phyloP scores from a whole-genome alignment of 2,888 invertebrate species.

The Cristatella mucedo region DNA sequence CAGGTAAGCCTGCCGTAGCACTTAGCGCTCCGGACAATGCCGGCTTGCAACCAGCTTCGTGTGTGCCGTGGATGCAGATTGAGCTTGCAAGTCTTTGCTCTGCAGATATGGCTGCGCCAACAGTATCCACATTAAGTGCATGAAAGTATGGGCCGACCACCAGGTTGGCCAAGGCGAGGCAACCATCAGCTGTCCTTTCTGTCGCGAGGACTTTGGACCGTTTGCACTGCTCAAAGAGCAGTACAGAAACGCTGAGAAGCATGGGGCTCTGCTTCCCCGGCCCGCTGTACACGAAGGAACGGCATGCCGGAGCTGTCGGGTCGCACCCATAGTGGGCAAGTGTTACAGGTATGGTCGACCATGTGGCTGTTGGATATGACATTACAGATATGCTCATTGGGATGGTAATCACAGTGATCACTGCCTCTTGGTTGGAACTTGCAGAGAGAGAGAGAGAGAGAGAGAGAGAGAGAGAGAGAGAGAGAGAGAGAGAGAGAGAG shows the following conservation, averaged over 20 bases:
- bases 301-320: constrained; percentile 25
- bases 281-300: constrained; percentile 24
- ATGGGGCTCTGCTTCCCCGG: constrained; percentile 16
- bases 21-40: background rate
- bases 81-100: too few relatives aligned
- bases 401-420: background rate
- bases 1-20: constrained; percentile 22
- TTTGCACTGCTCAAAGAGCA: constrained; percentile 30
- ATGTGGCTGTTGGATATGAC: too few relatives aligned
- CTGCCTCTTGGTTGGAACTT: constrained; percentile 7
- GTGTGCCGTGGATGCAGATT: too few relatives aligned
- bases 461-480: too few relatives aligned
- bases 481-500: too few relatives aligned
- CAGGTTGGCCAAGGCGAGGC: constrained; percentile 27
- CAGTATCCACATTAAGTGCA: constrained; percentile 39
- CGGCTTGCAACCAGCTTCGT: background rate
- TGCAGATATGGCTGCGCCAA: constrained; percentile 37
- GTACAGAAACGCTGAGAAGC: constrained; percentile 22
- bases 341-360: constrained; percentile 35
- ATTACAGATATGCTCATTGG: too few relatives aligned
- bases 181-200: constrained; percentile 35
- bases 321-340: constrained; percentile 32
- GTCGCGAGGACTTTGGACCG: constrained; percentile 38
- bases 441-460: background rate
- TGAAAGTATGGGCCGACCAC: constrained; percentile 39